These are phyloP conservation scores for Papilio protenor DNA, from an alignment of 2,888 invertebrate species.

Conservation along the genomic window DNA sequence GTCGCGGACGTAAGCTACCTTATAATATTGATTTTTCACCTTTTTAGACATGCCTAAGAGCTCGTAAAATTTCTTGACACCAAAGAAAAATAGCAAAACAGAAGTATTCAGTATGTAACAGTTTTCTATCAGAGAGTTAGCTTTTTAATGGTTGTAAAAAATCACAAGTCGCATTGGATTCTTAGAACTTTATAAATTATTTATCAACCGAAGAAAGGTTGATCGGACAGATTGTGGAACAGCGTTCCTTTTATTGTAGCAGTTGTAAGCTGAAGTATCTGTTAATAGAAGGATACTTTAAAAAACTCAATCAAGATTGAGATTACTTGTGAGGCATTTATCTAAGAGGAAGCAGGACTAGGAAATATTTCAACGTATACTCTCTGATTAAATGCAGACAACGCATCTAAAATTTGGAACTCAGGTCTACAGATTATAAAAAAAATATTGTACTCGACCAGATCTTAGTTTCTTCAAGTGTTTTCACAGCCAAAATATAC, in stretches of 20 bases:
- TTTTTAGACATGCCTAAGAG: not conserved
- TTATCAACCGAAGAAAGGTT: constrained; percentile 29
- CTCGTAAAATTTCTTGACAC: not conserved
- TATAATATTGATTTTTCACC: not conserved
- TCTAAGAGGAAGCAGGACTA: too few relatives aligned
- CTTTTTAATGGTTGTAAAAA: constrained; percentile 32
- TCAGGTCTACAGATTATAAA: too few relatives aligned
- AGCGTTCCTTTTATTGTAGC: constrained; percentile 15
- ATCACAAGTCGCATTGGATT: constrained; percentile 15
- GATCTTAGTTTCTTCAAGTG: not conserved
- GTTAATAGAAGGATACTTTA: not conserved
- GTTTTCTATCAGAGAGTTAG: not conserved
- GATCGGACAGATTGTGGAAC: constrained; percentile 4
- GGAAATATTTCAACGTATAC: too few relatives aligned
- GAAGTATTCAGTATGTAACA: not conserved
- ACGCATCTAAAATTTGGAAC: too few relatives aligned
- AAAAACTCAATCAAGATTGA: too few relatives aligned
- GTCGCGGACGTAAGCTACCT: too few relatives aligned
- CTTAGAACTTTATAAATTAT: constrained; percentile 32
- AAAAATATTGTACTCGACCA: not conserved
- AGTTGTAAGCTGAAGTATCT: not conserved
- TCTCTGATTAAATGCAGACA: too few relatives aligned
- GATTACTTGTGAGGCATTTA: too few relatives aligned
- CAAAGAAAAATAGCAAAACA: not conserved
- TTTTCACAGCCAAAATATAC: not conserved